phyloP scores from a whole-genome alignment of 2,113 vertebrate species.

The Anoplopoma fimbria region DNA sequence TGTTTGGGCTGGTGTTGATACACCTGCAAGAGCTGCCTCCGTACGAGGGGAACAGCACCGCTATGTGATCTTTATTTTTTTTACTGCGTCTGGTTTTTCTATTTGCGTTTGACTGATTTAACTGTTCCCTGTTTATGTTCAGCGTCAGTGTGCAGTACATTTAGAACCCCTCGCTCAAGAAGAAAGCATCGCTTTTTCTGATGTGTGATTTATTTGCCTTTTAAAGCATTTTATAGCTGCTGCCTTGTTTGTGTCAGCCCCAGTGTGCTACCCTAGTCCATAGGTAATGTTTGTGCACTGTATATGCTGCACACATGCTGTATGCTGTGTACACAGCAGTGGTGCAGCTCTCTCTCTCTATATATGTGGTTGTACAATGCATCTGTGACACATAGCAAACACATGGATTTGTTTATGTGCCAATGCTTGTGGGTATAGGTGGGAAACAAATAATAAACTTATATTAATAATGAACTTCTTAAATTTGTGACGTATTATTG shows the following conservation, averaged over 20 bases:
- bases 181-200: constrained; percentile 5
- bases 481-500: neutral
- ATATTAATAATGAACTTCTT: neutral
- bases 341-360: neutral
- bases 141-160: constrained; percentile 1
- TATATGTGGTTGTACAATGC: neutral
- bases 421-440: neutral
- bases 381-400: neutral
- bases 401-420: neutral
- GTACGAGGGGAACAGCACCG: fast-evolving
- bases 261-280: neutral
- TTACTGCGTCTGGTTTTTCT: constrained; percentile 30
- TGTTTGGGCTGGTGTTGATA: constrained; percentile 53
- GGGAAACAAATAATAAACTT: neutral
- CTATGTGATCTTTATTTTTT: constrained; percentile 3
- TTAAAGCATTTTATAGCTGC: constrained; percentile 42
- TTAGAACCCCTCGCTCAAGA: neutral
- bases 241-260: constrained; percentile 23
- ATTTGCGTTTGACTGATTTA: constrained; percentile 28
- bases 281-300: constrained; percentile 18
- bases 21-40: constrained; percentile 41
- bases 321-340: neutral
- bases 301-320: neutral
- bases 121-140: constrained; percentile 6
- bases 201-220: constrained; percentile 45